Conservation (phyloP, 1,140 invertebrate genomes). For the Teleopsis dalmanni region DNA sequence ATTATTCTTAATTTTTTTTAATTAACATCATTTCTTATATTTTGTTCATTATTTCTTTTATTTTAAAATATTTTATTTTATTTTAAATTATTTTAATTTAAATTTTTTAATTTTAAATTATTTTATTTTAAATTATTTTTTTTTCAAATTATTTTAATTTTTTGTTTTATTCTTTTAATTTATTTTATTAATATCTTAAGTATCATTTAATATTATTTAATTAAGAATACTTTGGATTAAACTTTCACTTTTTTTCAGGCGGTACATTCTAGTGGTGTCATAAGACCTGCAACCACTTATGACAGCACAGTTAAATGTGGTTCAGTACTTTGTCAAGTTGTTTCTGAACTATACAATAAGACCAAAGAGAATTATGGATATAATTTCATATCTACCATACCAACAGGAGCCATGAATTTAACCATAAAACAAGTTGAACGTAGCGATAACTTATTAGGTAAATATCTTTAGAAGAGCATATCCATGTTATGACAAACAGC, state of each 20-base stretch:
- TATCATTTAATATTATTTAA: not conserved
- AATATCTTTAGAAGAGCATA: slow-evolving; percentile 31
- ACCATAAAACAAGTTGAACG: slow-evolving; percentile 73
- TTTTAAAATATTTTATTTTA: too few relatives aligned
- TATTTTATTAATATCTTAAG: too few relatives aligned
- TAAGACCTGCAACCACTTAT: slow-evolving; percentile 27
- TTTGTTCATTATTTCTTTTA: too few relatives aligned
- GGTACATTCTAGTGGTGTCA: slow-evolving; percentile 26
- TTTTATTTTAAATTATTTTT: too few relatives aligned
- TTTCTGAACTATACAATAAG: slow-evolving; percentile 74
- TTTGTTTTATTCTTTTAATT: too few relatives aligned
- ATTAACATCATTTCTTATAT: too few relatives aligned
- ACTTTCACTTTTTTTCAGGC: slow-evolving; percentile 16
- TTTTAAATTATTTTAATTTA: too few relatives aligned
- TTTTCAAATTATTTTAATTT: too few relatives aligned
- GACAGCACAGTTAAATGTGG: slow-evolving; percentile 28
- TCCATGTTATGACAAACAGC: too few relatives aligned
- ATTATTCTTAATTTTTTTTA: too few relatives aligned
- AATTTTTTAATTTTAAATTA: too few relatives aligned
- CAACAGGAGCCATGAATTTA: slow-evolving; percentile 75
- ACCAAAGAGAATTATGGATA: slow-evolving; percentile 65
- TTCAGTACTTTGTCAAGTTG: slow-evolving; percentile 51
- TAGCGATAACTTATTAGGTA: slow-evolving; percentile 79
- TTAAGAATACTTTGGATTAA: not conserved
- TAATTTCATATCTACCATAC: slow-evolving; percentile 74